A percentile compares a stretch with the other conserved stretches of the same genome.
Conservation (phyloP, 2,113 vertebrate genomes). For the Jacana jacana region DNA sequence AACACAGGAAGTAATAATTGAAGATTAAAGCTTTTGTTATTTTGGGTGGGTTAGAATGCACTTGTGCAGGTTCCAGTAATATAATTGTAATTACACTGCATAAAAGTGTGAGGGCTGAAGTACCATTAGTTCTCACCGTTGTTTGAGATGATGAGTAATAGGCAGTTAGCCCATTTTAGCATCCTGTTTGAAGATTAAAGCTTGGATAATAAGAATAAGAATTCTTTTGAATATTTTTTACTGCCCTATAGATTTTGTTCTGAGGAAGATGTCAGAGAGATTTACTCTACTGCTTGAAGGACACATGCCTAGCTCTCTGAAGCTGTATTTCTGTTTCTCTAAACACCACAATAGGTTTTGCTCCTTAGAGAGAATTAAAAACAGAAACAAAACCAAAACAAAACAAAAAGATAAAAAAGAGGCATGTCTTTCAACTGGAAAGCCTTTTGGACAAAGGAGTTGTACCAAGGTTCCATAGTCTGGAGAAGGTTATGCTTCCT, state of each 20-base stretch:
- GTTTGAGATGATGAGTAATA: background rate
- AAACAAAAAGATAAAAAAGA: background rate
- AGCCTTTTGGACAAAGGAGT: background rate
- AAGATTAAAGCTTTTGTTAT: constrained; percentile 49
- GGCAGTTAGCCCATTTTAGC: background rate
- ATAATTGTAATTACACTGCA: constrained; percentile 11
- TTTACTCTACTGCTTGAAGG: background rate
- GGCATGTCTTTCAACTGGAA: background rate
- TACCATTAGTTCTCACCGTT: background rate
- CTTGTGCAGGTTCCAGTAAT: constrained; percentile 13
- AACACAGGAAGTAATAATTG: background rate
- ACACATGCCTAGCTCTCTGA: background rate
- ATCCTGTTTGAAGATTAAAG: constrained; percentile 43
- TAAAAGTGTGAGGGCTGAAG: constrained; percentile 7
- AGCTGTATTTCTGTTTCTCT: background rate
- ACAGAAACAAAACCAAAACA: background rate
- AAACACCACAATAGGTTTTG: background rate
- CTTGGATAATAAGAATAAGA: background rate
- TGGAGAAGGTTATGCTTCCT: background rate
- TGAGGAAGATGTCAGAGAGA: background rate
- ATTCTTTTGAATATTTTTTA: too few relatives aligned
- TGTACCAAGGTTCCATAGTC: background rate
- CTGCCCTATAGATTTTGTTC: background rate
- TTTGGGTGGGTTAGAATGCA: background rate
- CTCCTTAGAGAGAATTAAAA: background rate